These are phyloP conservation scores for Drosophila borealis DNA, from an alignment of 2,888 invertebrate species.

Conservation along the genomic window DNA sequence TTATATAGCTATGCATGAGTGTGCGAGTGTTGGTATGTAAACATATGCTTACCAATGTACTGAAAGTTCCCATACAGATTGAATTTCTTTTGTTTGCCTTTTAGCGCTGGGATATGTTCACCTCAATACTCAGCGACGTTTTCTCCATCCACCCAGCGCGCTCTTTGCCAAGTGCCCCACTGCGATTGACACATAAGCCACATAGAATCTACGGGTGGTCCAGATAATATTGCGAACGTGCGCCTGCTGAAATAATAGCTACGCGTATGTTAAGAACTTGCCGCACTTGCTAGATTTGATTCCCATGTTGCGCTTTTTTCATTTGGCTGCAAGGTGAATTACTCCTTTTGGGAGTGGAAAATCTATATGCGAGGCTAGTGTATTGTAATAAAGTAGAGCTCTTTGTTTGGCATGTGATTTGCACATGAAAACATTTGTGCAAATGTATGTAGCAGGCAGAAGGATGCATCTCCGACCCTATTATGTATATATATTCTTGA, in stretches of 20 bases:
- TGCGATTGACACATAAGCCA: constrained; percentile 38
- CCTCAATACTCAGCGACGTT: constrained; percentile 41
- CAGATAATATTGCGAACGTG: constrained; percentile 35
- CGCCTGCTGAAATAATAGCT: constrained; percentile 56
- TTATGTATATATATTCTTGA: no score
- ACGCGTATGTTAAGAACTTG: constrained; percentile 43
- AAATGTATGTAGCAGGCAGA: no score
- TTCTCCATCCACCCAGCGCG: not conserved
- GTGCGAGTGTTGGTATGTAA: not conserved
- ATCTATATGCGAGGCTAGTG: no score
- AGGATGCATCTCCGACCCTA: no score
- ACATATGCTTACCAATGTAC: constrained; percentile 34
- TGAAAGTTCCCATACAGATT: constrained; percentile 60
- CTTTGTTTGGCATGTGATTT: no score
- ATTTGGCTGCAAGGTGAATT: constrained; percentile 53
- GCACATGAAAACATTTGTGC: no score
- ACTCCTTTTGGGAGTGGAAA: constrained; percentile 23
- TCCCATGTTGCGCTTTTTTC: constrained; percentile 38
- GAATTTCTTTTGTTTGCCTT: constrained; percentile 68
- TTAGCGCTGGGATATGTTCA: constrained; percentile 57
- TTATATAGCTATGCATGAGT: not conserved
- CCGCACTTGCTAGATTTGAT: constrained; percentile 41
- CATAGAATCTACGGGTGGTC: constrained; percentile 52
- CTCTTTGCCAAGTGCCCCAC: constrained; percentile 12
- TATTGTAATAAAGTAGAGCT: no score